Percentiles rank a stretch among this genome's conserved stretches.
Evolutionary conservation across 2,888 invertebrate species (phyloP).

Genomic region (Hypomecis atomaria): DNA sequence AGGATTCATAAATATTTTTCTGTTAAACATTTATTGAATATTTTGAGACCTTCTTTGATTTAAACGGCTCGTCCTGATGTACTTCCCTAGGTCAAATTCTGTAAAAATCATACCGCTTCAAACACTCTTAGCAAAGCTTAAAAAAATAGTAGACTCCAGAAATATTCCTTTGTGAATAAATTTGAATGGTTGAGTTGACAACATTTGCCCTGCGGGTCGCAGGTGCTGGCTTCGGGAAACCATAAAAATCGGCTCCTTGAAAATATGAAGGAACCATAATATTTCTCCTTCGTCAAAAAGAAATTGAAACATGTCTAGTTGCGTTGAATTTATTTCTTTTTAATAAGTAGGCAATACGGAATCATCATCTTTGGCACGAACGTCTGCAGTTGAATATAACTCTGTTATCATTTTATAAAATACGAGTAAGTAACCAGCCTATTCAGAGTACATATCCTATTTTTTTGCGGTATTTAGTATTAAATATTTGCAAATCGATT

Average conservation of each 20-base stretch:
- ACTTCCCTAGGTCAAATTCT: neutral
- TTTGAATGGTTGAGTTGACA: slow-evolving; percentile 68
- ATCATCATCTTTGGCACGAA: too few relatives aligned
- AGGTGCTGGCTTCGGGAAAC: slow-evolving; percentile 58
- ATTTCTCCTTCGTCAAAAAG: slow-evolving; percentile 12
- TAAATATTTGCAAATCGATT: too few relatives aligned
- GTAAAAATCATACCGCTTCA: neutral
- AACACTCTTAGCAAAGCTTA: neutral
- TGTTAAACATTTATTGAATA: too few relatives aligned
- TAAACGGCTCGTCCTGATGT: neutral
- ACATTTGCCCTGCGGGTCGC: slow-evolving; percentile 64
- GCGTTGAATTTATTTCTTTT: too few relatives aligned
- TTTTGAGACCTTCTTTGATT: too few relatives aligned
- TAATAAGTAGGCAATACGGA: too few relatives aligned
- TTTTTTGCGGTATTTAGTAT: too few relatives aligned
- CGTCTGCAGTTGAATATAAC: too few relatives aligned
- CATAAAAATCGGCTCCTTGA: slow-evolving; percentile 48
- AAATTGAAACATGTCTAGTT: slow-evolving; percentile 8
- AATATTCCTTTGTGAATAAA: slow-evolving; percentile 62
- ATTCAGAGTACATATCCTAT: too few relatives aligned
- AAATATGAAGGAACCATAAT: slow-evolving; percentile 17
- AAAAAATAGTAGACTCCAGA: slow-evolving; percentile 5
- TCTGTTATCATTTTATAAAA: too few relatives aligned
- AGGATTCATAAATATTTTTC: too few relatives aligned
- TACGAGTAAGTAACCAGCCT: too few relatives aligned